Conservation (phyloP, 2,113 vertebrate genomes). For the Nothobranchius kuhntae region DNA sequence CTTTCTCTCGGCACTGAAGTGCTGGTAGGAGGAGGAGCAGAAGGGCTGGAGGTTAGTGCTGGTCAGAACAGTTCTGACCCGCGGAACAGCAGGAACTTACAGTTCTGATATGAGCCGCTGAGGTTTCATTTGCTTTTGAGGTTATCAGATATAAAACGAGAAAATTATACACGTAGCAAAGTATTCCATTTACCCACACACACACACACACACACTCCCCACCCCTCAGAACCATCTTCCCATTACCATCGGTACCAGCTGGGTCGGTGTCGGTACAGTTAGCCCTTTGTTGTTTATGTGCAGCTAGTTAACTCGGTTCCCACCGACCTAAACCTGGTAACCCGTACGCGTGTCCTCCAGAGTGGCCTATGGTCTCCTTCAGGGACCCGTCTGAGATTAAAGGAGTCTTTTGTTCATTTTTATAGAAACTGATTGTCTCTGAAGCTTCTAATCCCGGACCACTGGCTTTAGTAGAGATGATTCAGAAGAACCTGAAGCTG, state of each 20-base stretch:
- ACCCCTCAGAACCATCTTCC: too few species aligned
- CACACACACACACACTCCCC: too few species aligned
- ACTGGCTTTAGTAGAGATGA: too few species aligned
- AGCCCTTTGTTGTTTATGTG: slow-evolving; percentile 52
- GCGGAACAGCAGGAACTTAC: slow-evolving; percentile 25
- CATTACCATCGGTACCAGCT: slow-evolving; percentile 8
- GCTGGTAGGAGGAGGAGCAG: slow-evolving; percentile 46
- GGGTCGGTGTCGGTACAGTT: slow-evolving; percentile 45
- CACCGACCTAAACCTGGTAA: slow-evolving; percentile 6
- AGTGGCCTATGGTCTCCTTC: not conserved
- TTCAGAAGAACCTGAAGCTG: not conserved
- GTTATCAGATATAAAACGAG: slow-evolving; percentile 57
- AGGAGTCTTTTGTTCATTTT: not conserved
- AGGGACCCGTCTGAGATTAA: too few species aligned
- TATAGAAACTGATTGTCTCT: slow-evolving; percentile 58
- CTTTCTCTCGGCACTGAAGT: slow-evolving; percentile 32
- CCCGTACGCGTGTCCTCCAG: too few species aligned
- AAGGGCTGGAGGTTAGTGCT: slow-evolving; percentile 60
- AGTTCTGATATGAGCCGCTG: slow-evolving; percentile 62
- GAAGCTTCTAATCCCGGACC: slow-evolving; percentile 6
- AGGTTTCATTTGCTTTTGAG: slow-evolving; percentile 75
- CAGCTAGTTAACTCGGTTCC: slow-evolving; percentile 34
- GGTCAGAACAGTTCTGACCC: slow-evolving; percentile 22
- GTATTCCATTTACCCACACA: too few species aligned
- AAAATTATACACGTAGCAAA: slow-evolving; percentile 3